These are phyloP conservation scores for Cliona cf. orientalis DNA, from an alignment of 37 sponge, comb jelly and placozoan genomes.

Conservation along the genomic window DNA sequence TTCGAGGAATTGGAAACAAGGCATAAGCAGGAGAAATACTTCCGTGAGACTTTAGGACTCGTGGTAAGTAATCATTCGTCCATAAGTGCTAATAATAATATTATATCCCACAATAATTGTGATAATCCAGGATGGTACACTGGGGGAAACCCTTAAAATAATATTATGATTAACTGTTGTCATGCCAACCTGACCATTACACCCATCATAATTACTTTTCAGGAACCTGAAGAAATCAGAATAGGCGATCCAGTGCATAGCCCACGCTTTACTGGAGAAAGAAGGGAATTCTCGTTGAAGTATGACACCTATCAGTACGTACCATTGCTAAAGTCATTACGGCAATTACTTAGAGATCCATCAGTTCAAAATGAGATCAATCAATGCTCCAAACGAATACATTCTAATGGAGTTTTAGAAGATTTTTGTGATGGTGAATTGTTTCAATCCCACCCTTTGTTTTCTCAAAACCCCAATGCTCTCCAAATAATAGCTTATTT, in stretches of 20 bases:
- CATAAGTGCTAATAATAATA: too few species aligned
- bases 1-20: conserved; percentile 24
- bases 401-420: conserved; percentile 15
- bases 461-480: conserved; percentile 22
- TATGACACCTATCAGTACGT: conserved; percentile 49
- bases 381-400: not conserved
- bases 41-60: not conserved
- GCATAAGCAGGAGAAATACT: conserved; percentile 26
- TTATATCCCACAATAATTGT: too few species aligned
- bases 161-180: too few species aligned
- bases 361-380: conserved; percentile 14
- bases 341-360: conserved; percentile 13
- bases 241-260: conserved; percentile 28
- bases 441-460: conserved; percentile 20
- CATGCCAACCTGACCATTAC: too few species aligned
- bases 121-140: too few species aligned
- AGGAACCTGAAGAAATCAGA: conserved; percentile 37
- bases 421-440: conserved; percentile 50
- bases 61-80: too few species aligned
- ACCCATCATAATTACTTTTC: not conserved
- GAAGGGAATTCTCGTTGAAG: conserved; percentile 9
- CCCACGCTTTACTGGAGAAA: conserved; percentile 25
- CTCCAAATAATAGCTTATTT: conserved; percentile 56
- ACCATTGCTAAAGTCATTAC: conserved; percentile 17
- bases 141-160: too few species aligned